Evolutionary conservation across 2,888 invertebrate species (phyloP).

Genomic region (Syritta pipiens): DNA sequence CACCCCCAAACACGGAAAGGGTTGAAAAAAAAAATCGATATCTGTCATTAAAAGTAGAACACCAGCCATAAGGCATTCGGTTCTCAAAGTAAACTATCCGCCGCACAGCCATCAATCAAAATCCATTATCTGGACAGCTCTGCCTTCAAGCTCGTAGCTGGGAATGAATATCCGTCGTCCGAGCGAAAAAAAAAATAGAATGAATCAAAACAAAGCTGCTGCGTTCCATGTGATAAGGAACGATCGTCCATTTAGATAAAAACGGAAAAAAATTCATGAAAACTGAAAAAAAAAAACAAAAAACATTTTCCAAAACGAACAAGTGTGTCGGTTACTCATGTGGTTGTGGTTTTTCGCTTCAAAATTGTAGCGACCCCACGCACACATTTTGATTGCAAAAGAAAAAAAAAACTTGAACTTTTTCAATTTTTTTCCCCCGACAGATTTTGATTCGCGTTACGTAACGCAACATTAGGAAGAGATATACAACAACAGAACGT

Average conservation of each 20-base stretch:
- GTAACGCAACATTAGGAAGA: no score
- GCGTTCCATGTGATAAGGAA: constrained; percentile 33
- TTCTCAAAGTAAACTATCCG: constrained; percentile 31
- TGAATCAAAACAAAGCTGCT: constrained; percentile 20
- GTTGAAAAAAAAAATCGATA: constrained; percentile 39
- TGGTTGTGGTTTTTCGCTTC: no score
- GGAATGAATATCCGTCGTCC: constrained; percentile 22
- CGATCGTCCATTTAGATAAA: constrained; percentile 44
- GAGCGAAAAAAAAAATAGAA: constrained; percentile 1
- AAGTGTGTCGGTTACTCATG: constrained; percentile 43
- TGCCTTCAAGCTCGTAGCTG: constrained; percentile 25
- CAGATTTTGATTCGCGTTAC: no score
- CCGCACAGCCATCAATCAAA: constrained; percentile 58
- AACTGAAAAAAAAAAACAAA: constrained; percentile 3
- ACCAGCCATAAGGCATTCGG: constrained; percentile 27
- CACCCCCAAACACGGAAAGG: not conserved
- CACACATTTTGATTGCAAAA: no score
- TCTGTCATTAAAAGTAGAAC: constrained; percentile 23
- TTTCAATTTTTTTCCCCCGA: no score
- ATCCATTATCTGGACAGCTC: constrained; percentile 47
- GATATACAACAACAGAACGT: no score
- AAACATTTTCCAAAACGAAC: constrained; percentile 19
- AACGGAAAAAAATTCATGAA: not conserved
- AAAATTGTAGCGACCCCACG: no score
- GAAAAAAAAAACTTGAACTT: not conserved